Conservation (phyloP, 1,140 invertebrate species). For the Heliconius congener region DNA sequence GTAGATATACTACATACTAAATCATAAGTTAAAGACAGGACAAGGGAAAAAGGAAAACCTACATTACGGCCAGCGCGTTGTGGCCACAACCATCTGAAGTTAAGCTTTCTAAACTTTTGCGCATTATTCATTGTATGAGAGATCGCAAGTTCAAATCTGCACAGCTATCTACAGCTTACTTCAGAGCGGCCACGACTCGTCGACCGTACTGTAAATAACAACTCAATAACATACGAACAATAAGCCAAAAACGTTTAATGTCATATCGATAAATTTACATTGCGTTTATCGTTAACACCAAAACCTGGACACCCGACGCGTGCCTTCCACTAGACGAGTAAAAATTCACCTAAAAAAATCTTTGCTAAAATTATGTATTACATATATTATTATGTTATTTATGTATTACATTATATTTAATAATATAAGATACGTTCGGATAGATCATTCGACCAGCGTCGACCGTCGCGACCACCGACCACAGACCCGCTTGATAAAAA, state of each 20-base stretch:
- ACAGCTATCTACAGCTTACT: no score
- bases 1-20: no score
- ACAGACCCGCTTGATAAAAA: slow-evolving; percentile 14
- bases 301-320: slow-evolving; percentile 68
- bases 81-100: no score
- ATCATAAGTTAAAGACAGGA: neutral
- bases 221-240: slow-evolving; percentile 77
- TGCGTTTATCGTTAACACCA: slow-evolving; percentile 73
- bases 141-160: no score
- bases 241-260: slow-evolving; percentile 82
- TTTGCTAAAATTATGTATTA: slow-evolving; percentile 72
- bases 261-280: slow-evolving; percentile 80
- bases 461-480: slow-evolving; percentile 15
- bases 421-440: slow-evolving; percentile 59
- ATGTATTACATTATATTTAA: neutral
- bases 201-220: slow-evolving; percentile 42
- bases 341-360: slow-evolving; percentile 78
- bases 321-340: slow-evolving; percentile 69
- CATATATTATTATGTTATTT: slow-evolving; percentile 34
- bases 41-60: neutral
- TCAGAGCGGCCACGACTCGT: no score
- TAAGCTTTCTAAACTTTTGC: no score
- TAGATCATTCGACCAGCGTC: slow-evolving; percentile 48
- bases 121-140: no score
- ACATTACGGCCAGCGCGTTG: no score